Base-by-base conservation (phyloP, 2,888 invertebrate genomes). In the Chrysina gloriosa region DNA sequence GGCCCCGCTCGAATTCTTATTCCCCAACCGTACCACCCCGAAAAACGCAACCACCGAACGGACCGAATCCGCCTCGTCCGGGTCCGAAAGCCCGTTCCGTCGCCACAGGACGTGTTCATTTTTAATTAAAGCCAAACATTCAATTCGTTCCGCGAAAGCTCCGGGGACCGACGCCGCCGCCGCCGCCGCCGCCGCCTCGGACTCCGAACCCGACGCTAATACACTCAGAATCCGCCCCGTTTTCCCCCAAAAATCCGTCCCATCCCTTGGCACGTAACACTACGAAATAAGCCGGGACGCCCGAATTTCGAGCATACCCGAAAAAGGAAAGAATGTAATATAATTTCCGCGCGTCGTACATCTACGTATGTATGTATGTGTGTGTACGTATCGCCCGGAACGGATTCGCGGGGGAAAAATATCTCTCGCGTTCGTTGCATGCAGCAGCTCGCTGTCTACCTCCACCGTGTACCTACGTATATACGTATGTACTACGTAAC, bases 41-140 rank as follows among this genome's bases (percentile, higher is more conserved):
- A 34, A n/a, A n/a, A n/a, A n/a, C n/a, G n/a, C n/a, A n/a, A n/a
- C n/a, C n/a, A n/a, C n/a, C n/a, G n/a, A n/a, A n/a, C n/a, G n/a
- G n/a, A n/a, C n/a, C n/a, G n/a, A 2, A 36, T 36, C 5, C n/a
- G 14, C 14, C 9, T 16, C 21, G 14, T 9, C 19, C 16, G 45
- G 9, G 19, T 31, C 45, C 21, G n/a, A n/a, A n/a, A n/a, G n/a
- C n/a, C n/a, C 11, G 3, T 39, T 39, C 25, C 50, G 25, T 27
- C 23, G 45, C 47, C 29, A 7, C 42, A 21, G 45, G 14, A 61
- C 42, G 61, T 42, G 61, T 47, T 61, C 50, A 63, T 63, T 63
- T 63, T 63, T 63, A 63, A 63, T 63, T 63, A 63, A 63, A 63
- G 34, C 63, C 48, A 63, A 63, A 63, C 48, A 63, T 63, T 48